Base-by-base conservation (phyloP, 2,113 vertebrate genomes). In the Seriola rivoliana region DNA sequence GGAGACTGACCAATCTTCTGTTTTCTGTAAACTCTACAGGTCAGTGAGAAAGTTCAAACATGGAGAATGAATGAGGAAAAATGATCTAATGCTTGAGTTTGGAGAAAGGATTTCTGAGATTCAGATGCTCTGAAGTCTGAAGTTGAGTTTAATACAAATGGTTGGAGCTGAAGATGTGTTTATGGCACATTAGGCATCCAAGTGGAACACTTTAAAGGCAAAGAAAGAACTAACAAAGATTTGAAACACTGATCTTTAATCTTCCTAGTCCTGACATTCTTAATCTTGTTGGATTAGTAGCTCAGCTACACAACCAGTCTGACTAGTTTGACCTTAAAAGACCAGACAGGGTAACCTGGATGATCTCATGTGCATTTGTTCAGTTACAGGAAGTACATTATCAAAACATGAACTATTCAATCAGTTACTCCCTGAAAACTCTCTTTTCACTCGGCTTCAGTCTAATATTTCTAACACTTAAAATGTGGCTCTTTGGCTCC, bases 11-110 rank as follows among this genome's bases (percentile, higher is more conserved):
- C 23, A 42, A 36, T 57, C 63, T 62, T 50, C 34, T 72, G 10
- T 55, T 63, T 55, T 29, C 66, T 72, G 54, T 72, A 62, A 67
- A 46, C 60, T 71, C 44, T 5, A 10, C n/a, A 11, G 23, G 21
- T 36, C 60, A 48, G 19, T 23, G 55, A 57, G 9, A 29, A 23
- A 32, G 21, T 55, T 25, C 29, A 34, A 77, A n/a, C 19, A 63
- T 13, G 8, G 25, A 5, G 1, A 54, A 57, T 36, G 21, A 72
- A 57, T 13, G 14, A 63, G 13, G 32, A 63, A 3, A 36, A 78
- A 66, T 13, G 17, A 32, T 19, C 32, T n/a, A 9, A 38, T 60
- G 1, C 40, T 34, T 54, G 10, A 42, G 6, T 60, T 2, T 62
- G n/a, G 40, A n/a, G 4, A 16, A 59, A 19, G 19, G 8, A 23